Base-by-base conservation (phyloP, 1,140 invertebrate genomes). In the Hyles euphorbiae region DNA sequence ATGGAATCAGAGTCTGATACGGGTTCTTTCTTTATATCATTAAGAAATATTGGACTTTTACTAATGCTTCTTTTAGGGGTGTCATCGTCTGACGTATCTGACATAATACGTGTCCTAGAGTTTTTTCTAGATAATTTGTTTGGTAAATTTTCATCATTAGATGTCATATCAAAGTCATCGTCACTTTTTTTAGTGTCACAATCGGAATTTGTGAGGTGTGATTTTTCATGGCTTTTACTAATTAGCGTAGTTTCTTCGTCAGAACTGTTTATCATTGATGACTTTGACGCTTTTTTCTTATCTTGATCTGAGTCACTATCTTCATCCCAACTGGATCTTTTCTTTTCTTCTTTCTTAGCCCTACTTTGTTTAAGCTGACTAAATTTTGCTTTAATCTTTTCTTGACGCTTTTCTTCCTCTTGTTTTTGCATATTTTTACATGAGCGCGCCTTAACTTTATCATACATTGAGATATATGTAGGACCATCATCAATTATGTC, bases 391-490 rank as follows among this genome's bases (percentile, higher is more conserved):
- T 96, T 96, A 12, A 97, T 92, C 81, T 94, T 94, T 84, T 96
- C 94, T 81, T 96, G 94, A 4, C 95, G 91, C 72, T 96, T 96
- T 87, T 97, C 94, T 83, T 97, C 95, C 76, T 97, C 96, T 70
- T 96, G 92, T 78, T 96, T 96, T 83, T 96, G 95, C 94, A 96
- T 95, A 76, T 96, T 96, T 81, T 96, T 96, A 57, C 95, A 97
- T 33, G 97, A 98, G 47, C 97, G 92, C 3, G 97, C 96, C 88
- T 99, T 99, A 0, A 99, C 97, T 88, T 98, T 98, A 80, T 99
- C 98, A 83, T 99, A 99, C 98, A 99, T 99, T 40, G 97, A 98
- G 60, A 98, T 96, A 77, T 98, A 98, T 9, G 94, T 94, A 3
- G 96, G 96, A 63, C 95, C 96, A 72, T 97, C 96, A 72, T 96